Percentiles rank a stretch among this genome's conserved stretches.
Conservation (phyloP, 2,113 vertebrate genomes). For the Cyanistes caeruleus region DNA sequence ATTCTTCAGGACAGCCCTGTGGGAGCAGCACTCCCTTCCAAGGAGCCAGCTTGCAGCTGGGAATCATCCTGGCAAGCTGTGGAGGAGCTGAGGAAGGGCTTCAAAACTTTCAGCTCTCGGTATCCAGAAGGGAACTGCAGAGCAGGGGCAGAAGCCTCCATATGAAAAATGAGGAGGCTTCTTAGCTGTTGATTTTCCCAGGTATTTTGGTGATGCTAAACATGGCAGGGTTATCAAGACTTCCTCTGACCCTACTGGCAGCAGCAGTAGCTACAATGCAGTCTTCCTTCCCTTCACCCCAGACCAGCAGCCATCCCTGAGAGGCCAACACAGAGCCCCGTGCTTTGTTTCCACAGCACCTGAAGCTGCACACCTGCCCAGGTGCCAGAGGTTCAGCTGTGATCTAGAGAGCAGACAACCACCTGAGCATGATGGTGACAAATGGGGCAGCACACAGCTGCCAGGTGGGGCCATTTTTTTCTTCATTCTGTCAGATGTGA, state of each 20-base stretch:
- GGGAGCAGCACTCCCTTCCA: background rate
- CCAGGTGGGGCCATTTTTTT: background rate
- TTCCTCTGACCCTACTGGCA: background rate
- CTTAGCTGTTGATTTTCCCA: background rate
- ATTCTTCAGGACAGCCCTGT: background rate
- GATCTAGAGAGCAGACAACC: background rate
- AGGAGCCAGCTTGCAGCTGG: background rate
- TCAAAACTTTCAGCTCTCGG: background rate
- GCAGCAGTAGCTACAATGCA: background rate
- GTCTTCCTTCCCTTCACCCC: background rate
- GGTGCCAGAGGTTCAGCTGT: background rate
- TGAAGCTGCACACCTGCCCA: background rate
- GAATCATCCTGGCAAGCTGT: rapidly evolving
- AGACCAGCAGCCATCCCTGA: background rate
- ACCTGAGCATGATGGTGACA: background rate
- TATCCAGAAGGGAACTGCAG: background rate
- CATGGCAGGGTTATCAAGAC: background rate
- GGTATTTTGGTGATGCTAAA: background rate
- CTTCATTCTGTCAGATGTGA: background rate
- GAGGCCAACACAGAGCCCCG: background rate
- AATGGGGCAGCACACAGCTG: background rate
- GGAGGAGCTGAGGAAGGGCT: background rate
- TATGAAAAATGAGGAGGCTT: background rate
- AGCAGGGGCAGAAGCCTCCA: rapidly evolving
- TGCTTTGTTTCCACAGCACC: rapidly evolving